Conservation (phyloP, 2,888 invertebrate genomes). For the Trissolcus brochymenae region DNA sequence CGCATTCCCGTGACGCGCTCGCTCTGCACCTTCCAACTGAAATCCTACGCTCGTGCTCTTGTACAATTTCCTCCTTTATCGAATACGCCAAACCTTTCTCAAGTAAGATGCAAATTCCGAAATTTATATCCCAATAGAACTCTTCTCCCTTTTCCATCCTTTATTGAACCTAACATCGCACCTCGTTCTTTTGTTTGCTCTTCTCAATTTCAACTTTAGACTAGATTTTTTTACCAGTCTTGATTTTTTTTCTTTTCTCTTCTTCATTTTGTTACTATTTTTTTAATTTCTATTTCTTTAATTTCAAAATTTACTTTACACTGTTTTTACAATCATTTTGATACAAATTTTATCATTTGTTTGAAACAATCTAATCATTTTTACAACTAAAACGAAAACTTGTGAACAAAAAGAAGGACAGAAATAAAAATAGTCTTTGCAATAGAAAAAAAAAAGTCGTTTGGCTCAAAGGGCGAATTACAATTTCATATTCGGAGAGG, state of each 20-base stretch:
- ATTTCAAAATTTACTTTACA: neutral
- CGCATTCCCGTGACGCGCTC: slow-evolving; percentile 44
- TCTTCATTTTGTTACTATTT: too few species aligned
- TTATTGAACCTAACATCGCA: neutral
- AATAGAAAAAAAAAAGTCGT: slow-evolving; percentile 11
- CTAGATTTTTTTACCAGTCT: too few species aligned
- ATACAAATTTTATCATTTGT: neutral
- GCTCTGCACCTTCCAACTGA: slow-evolving; percentile 27
- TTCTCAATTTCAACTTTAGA: too few species aligned
- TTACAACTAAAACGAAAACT: too few species aligned
- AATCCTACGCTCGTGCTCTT: slow-evolving; percentile 20
- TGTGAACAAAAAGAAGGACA: too few species aligned
- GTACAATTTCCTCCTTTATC: slow-evolving; percentile 40
- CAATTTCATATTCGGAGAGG: slow-evolving; percentile 31
- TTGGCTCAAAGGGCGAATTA: slow-evolving; percentile 31
- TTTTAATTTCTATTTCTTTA: too few species aligned
- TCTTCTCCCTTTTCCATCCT: slow-evolving; percentile 6
- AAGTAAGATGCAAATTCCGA: slow-evolving; percentile 33
- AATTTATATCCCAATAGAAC: slow-evolving; percentile 21
- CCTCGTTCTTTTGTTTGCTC: neutral
- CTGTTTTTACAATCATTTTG: neutral
- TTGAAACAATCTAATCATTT: neutral
- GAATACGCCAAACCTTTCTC: slow-evolving; percentile 34
- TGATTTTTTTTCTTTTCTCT: too few species aligned
- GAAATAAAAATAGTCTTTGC: slow-evolving; percentile 29